A percentile compares a stretch with the other conserved stretches of the same genome.
These are phyloP conservation scores for Mobula hypostoma DNA, from an alignment of 2,113 vertebrate species.

Conservation along the genomic window DNA sequence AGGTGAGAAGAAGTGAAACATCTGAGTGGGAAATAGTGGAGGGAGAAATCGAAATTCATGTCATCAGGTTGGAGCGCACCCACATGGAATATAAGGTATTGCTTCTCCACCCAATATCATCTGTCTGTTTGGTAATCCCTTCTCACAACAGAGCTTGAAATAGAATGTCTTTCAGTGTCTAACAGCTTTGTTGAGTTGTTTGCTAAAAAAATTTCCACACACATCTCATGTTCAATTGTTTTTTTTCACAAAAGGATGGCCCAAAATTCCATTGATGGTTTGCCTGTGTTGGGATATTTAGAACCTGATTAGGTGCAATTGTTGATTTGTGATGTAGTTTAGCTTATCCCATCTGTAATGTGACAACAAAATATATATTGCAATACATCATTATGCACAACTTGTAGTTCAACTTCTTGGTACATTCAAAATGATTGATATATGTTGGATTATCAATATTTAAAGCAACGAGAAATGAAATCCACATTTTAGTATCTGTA, in stretches of 20 bases:
- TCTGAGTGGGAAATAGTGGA: too few relatives aligned
- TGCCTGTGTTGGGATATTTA: neutral
- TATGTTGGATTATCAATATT: neutral
- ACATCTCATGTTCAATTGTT: neutral
- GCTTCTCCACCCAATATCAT: too few relatives aligned
- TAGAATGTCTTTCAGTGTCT: too few relatives aligned
- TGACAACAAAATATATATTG: neutral
- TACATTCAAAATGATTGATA: neutral
- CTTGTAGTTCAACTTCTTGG: neutral
- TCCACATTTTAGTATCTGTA: neutral
- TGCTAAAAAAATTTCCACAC: neutral
- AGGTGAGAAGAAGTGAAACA: too few relatives aligned
- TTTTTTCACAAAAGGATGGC: neutral
- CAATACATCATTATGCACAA: neutral
- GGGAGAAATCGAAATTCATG: too few relatives aligned
- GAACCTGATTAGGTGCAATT: neutral
- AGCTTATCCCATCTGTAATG: neutral
- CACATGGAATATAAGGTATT: too few relatives aligned
- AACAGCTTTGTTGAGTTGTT: neutral
- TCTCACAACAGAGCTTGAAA: too few relatives aligned
- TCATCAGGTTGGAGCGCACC: too few relatives aligned
- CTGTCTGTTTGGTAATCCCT: too few relatives aligned
- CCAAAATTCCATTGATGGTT: neutral
- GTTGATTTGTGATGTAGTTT: neutral
- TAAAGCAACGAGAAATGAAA: neutral